Percentiles rank a stretch among this genome's conserved stretches.
Conservation (phyloP, 2,888 invertebrate species). For the Metopia argyrocephala region DNA sequence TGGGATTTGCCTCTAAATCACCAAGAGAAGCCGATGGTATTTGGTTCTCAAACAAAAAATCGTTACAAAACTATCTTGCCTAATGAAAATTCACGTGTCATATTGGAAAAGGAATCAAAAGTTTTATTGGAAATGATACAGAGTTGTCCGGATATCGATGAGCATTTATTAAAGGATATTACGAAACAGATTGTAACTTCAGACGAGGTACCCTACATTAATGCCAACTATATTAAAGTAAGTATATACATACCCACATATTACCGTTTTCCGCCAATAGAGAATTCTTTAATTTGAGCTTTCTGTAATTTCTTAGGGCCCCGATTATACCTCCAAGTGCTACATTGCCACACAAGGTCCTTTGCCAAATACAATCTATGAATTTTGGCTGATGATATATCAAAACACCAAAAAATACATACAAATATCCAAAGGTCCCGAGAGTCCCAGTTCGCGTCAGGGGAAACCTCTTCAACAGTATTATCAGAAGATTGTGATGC, state of each 20-base stretch:
- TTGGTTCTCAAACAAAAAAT: slow-evolving; percentile 93
- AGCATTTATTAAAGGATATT: slow-evolving; percentile 43
- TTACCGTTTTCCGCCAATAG: neutral
- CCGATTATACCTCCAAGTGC: slow-evolving; percentile 90
- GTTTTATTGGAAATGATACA: slow-evolving; percentile 66
- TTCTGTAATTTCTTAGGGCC: slow-evolving; percentile 86
- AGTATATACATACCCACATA: slow-evolving; percentile 65
- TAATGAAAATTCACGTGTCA: slow-evolving; percentile 91
- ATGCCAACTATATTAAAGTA: slow-evolving; percentile 96
- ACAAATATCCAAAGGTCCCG: slow-evolving; percentile 69
- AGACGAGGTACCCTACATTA: slow-evolving; percentile 85
- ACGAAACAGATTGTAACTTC: slow-evolving; percentile 79
- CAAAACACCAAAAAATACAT: slow-evolving; percentile 79
- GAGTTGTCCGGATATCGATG: slow-evolving; percentile 35
- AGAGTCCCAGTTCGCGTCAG: slow-evolving; percentile 70
- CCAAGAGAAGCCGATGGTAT: slow-evolving; percentile 92
- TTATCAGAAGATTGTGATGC: slow-evolving; percentile 87
- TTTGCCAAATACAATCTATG: slow-evolving; percentile 90
- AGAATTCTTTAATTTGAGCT: neutral
- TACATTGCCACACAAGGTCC: slow-evolving; percentile 97
- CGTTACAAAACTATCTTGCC: slow-evolving; percentile 93
- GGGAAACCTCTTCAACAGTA: slow-evolving; percentile 77
- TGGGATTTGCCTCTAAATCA: slow-evolving; percentile 96
- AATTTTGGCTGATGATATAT: slow-evolving; percentile 93
- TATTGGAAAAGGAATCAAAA: slow-evolving; percentile 79